A percentile compares a stretch with the other conserved stretches of the same genome.
phyloP scores from a whole-genome alignment of 2,888 invertebrate species.

The Pycnomerus fuliginosus region DNA sequence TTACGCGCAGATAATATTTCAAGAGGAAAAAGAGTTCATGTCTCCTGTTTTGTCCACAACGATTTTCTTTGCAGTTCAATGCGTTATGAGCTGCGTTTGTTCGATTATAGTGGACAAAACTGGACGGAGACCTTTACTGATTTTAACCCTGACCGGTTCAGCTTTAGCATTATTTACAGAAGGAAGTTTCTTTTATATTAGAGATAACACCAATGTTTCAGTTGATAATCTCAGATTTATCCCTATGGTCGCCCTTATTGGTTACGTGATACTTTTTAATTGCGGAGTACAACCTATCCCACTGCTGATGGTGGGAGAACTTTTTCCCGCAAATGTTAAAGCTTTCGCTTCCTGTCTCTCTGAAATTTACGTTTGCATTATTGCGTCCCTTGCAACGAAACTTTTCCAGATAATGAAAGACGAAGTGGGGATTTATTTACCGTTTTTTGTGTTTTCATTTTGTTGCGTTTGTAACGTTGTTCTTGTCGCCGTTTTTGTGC shows the following conservation, averaged over 20 bases:
- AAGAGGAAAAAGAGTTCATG: conserved; percentile 37
- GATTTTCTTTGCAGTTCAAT: conserved; percentile 41
- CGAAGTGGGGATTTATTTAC: conserved; percentile 41
- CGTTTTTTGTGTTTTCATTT: conserved; percentile 46
- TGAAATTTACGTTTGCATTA: conserved; percentile 50
- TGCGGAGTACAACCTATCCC: conserved; percentile 48
- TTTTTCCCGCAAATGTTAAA: conserved; percentile 54
- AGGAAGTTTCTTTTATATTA: conserved; percentile 1
- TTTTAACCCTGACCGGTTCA: neutral
- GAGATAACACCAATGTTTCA: neutral
- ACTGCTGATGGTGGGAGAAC: conserved; percentile 51
- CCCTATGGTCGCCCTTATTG: neutral
- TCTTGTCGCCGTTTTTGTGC: conserved; percentile 43
- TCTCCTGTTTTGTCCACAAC: conserved; percentile 1
- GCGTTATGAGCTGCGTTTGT: conserved; percentile 56
- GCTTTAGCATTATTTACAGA: neutral
- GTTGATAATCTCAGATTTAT: neutral
- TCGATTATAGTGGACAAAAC: conserved; percentile 56
- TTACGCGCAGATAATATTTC: conserved; percentile 58
- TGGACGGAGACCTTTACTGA: conserved; percentile 53
- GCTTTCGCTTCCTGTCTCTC: conserved; percentile 55
- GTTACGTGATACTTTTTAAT: conserved; percentile 45
- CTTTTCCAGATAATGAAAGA: conserved; percentile 43
- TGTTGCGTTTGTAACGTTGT: conserved; percentile 40
- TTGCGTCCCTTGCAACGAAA: conserved; percentile 48